phyloP scores from a whole-genome alignment of 2,888 invertebrate species.

The Epinotia brunnichana region DNA sequence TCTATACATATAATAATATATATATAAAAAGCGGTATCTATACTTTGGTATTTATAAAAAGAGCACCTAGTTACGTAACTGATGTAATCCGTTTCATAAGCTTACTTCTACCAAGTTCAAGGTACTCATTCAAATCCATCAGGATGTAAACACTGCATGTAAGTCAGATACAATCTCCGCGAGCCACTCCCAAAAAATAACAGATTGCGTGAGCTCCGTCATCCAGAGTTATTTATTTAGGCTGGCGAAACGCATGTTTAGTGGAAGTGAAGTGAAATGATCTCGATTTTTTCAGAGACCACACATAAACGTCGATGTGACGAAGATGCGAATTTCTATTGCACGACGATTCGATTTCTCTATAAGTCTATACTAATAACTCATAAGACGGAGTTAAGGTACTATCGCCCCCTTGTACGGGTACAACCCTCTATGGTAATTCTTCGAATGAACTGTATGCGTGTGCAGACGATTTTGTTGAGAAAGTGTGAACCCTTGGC shows the following conservation, averaged over 20 bases:
- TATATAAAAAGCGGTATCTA: too few species aligned
- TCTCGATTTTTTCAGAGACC: background rate
- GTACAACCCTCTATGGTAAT: too few species aligned
- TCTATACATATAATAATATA: too few species aligned
- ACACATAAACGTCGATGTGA: background rate
- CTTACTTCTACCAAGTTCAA: background rate
- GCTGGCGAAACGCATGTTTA: conserved; percentile 20
- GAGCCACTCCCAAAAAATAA: conserved; percentile 44
- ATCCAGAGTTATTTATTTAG: conserved; percentile 32
- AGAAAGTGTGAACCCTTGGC: too few species aligned
- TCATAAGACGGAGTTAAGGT: too few species aligned
- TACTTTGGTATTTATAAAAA: too few species aligned
- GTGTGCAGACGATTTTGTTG: too few species aligned
- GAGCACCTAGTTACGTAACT: background rate
- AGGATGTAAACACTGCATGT: background rate
- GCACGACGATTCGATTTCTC: too few species aligned
- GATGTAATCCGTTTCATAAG: background rate
- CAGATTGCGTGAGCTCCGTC: conserved; percentile 33
- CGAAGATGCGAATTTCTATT: background rate
- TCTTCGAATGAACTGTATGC: too few species aligned
- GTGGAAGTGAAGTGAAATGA: conserved; percentile 28
- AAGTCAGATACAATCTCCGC: conserved; percentile 31
- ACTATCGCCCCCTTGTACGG: too few species aligned
- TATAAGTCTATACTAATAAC: too few species aligned
- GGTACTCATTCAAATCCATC: background rate